Evolutionary conservation across 2,888 invertebrate genomes (phyloP), one percentile per base, ranked within the genome.

Genomic region (Drosophila picticornis): DNA sequence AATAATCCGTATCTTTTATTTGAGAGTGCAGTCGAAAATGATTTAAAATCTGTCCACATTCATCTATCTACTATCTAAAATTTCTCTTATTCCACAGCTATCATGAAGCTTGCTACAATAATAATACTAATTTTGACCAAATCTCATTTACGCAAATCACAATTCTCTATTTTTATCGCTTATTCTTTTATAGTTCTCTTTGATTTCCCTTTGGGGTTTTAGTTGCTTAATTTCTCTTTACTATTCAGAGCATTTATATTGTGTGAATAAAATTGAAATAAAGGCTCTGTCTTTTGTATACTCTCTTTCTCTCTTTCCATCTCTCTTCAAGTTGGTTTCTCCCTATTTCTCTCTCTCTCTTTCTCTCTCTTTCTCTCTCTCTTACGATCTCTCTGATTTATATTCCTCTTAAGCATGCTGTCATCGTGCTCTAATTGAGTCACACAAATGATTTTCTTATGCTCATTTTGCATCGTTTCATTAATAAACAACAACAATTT

Each of bases 401-500:
- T 53, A 29, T 34, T 52, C 73, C 80, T 75, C 75, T 83, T 77
- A 69, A 59, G 55, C 34, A 50, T 38, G 72, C 77, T 84, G 89
- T 80, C 89, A 90, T 77, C 64, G 38, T 38, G 51, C 29, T 57
- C 74, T 86, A 85, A 88, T 85, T 86, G 90, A 84, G 67, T 83
- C 87, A 80, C 77, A 68, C 64, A 73, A 66, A 74, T 57, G 43
- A 73, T 75, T 88, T 86, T 65, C 71, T 32, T 22, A 74, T 32
- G 67, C 63, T 52, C 34, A 22, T 46, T 66, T 71, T 59, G 77
- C 75, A 65, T 55, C 63, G 64, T 75, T 90, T 90, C 64, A 86
- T 77, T 88, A 90, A 90, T 86, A 86, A 88, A 53, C 71, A 74
- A 57, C 31, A 81, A 61, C 16, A 53, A 68, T 38, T 59, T 46